phyloP scores from a whole-genome alignment of 2,888 invertebrate genomes.

The Cephus runcator region DNA sequence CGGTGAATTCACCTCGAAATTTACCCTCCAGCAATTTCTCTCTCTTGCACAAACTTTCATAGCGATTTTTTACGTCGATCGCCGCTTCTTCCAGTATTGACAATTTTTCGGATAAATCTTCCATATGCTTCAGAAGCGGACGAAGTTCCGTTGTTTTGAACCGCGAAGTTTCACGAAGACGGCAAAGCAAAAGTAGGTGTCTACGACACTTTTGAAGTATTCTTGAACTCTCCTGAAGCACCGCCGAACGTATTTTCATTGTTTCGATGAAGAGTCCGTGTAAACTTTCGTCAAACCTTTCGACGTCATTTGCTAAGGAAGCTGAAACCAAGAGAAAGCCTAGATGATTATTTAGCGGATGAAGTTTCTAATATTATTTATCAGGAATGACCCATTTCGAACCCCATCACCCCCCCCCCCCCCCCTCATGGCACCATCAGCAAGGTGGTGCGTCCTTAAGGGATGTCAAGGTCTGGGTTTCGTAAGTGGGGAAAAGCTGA shows the following conservation, averaged over 20 bases:
- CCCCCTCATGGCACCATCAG: too few relatives aligned
- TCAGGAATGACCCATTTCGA: neutral
- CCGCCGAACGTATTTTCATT: constrained; percentile 75
- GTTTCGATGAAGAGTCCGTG: constrained; percentile 68
- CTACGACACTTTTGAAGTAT: constrained; percentile 66
- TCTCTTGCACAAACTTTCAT: constrained; percentile 44
- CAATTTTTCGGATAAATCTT: constrained; percentile 27
- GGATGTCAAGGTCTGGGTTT: too few relatives aligned
- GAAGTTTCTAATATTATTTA: neutral
- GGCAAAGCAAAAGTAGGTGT: constrained; percentile 4
- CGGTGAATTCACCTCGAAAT: constrained; percentile 46
- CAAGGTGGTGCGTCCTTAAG: too few relatives aligned
- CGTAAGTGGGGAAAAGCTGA: too few relatives aligned
- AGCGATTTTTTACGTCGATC: constrained; percentile 39
- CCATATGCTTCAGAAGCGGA: constrained; percentile 66
- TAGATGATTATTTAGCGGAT: neutral
- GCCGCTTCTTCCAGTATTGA: constrained; percentile 34
- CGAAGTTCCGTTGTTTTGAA: constrained; percentile 55
- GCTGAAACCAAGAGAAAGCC: constrained; percentile 29
- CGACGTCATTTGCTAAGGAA: constrained; percentile 69
- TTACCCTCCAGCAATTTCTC: constrained; percentile 49
- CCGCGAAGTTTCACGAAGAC: constrained; percentile 9
- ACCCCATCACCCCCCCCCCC: neutral
- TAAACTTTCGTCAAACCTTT: constrained; percentile 73
- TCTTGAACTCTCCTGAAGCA: constrained; percentile 75